phyloP scores from a whole-genome alignment of 2,888 invertebrate genomes.

The Cremastobaeus sp. region DNA sequence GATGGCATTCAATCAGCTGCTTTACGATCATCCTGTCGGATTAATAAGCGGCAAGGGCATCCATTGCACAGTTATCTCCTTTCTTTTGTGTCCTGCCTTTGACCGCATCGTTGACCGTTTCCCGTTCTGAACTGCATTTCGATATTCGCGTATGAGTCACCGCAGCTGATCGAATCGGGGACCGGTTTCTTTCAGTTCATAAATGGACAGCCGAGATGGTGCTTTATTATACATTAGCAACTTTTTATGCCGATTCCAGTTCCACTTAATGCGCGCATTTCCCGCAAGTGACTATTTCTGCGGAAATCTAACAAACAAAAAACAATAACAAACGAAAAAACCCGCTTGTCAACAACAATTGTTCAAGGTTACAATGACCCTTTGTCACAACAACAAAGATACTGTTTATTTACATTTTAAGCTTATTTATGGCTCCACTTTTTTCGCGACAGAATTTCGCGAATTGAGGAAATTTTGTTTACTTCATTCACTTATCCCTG shows the following conservation, averaged over 20 bases:
- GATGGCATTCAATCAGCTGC: constrained; percentile 49
- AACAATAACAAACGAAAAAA: no score
- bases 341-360: no score
- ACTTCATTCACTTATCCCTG: constrained; percentile 7
- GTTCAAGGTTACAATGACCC: no score
- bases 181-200: constrained; percentile 51
- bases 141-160: constrained; percentile 48
- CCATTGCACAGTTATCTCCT: constrained; percentile 26
- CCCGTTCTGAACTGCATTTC: constrained; percentile 41
- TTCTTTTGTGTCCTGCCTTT: constrained; percentile 33
- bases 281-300: constrained; percentile 22
- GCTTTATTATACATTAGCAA: constrained; percentile 39
- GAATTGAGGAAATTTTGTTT: not conserved
- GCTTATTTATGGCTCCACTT: no score
- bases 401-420: no score
- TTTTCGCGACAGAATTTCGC: not conserved
- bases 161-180: constrained; percentile 48
- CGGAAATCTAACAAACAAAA: no score
- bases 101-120: constrained; percentile 44
- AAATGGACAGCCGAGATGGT: constrained; percentile 40
- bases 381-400: no score
- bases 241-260: constrained; percentile 17
- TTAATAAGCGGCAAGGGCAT: constrained; percentile 64
- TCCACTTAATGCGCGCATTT: constrained; percentile 15
- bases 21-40: constrained; percentile 61